Base-by-base conservation (phyloP, 2,113 vertebrate genomes). In the Brachyistius frenatus region DNA sequence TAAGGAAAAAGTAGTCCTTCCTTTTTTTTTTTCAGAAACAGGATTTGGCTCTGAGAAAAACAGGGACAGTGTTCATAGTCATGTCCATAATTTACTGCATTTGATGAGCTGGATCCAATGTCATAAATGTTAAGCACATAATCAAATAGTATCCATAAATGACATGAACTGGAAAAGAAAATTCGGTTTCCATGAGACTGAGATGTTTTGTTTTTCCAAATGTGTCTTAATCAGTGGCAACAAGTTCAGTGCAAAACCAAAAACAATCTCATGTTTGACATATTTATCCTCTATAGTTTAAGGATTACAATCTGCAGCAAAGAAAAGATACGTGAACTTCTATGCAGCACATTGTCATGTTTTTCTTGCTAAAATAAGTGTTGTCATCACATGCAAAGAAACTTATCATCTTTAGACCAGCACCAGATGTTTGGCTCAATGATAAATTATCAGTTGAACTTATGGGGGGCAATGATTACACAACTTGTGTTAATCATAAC, bases 61-160 rank as follows among this genome's bases (percentile, higher is more conserved):
- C 68, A 83, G 55, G 75, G 41, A 2, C 80, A 35, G 47, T 56
- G 67, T 86, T 85, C 61, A 57, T 13, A 77, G 77, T 71, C 53
- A 14, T 50, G 68, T 84, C 68, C 32, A 56, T 65, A 62, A 82
- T 88, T 76, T 62, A 56, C 79, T 72, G 53, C 39, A 81, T 87
- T 81, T 76, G 75, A 91, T 90, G 86, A 78, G 56, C 16, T 57
- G 49, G 44, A 68, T 71, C 66, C 85, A 50, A 55, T 73, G 82
- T 86, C 84, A 89, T 85, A 79, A 76, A 74, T 68, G 69, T 74
- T 57, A 54, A 67, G 66, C 57, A 69, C 61, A 57, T 78, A 68
- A 88, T 80, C 52, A 3, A 88, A 88, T 78, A 68, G 39, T 37
- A 2, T 73, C 50, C 5, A 50, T 68, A 76, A 76, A 23, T 23